Conservation (phyloP, 2,888 invertebrate genomes). For the Lasioglossum oenotherae region DNA sequence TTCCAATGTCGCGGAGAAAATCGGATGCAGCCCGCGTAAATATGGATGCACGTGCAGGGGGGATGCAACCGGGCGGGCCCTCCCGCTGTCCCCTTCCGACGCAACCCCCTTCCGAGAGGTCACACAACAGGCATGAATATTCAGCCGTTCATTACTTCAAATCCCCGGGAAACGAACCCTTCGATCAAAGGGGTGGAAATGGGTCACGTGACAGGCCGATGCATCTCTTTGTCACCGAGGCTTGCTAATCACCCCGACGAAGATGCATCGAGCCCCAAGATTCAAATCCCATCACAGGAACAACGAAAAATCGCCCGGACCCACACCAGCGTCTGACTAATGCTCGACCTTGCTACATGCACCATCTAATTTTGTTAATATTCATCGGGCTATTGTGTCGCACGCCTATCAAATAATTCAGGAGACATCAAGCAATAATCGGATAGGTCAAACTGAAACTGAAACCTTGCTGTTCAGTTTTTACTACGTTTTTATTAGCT, state of each 20-base stretch:
- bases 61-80: neutral
- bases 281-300: neutral
- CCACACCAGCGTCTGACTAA: neutral
- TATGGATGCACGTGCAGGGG: constrained; percentile 29
- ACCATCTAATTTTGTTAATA: neutral
- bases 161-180: constrained; percentile 12
- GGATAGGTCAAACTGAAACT: neutral
- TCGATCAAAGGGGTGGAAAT: constrained; percentile 14
- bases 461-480: neutral
- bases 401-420: neutral
- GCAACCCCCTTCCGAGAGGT: neutral
- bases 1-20: constrained; percentile 27
- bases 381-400: no score
- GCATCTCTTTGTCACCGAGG: neutral
- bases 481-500: no score
- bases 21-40: constrained; percentile 30
- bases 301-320: neutral
- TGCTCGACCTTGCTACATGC: neutral
- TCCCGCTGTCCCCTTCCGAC: neutral
- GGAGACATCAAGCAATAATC: neutral
- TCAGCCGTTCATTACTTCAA: constrained; percentile 28
- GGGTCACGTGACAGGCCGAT: constrained; percentile 6
- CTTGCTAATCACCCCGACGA: neutral
- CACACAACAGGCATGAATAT: constrained; percentile 45
- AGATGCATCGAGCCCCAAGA: neutral